These are phyloP conservation scores for Rhopalosiphum maidis DNA, from an alignment of 1,140 invertebrate species.

Conservation along the genomic window DNA sequence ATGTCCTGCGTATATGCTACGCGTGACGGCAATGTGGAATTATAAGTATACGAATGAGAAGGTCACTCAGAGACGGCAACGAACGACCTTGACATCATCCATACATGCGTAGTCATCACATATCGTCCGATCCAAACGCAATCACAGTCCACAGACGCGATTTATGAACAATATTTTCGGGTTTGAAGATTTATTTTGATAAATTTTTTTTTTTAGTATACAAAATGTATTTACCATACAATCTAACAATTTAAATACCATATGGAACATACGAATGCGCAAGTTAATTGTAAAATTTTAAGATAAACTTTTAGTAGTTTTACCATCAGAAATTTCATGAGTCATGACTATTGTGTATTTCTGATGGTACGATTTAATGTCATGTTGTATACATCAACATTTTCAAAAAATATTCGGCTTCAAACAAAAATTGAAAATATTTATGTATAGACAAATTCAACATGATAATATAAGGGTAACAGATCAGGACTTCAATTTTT, in stretches of 20 bases:
- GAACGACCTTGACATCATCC: slow-evolving; percentile 41
- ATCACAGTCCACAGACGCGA: background rate
- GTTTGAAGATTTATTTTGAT: background rate
- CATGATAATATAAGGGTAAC: background rate
- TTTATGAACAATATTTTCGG: slow-evolving; percentile 1
- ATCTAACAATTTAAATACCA: background rate
- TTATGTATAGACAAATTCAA: background rate
- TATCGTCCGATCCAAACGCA: background rate
- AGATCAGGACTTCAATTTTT: background rate
- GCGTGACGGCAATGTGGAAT: background rate
- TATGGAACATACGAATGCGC: background rate
- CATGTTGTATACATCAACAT: background rate
- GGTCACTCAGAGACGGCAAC: background rate
- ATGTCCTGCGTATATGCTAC: background rate
- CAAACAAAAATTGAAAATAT: background rate
- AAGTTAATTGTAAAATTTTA: background rate
- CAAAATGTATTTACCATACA: background rate
- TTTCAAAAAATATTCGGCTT: background rate
- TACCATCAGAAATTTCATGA: background rate
- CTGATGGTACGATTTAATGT: background rate
- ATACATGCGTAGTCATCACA: background rate
- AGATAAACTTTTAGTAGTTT: background rate
- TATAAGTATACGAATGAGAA: background rate
- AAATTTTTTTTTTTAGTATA: background rate
- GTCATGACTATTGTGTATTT: background rate